These are phyloP conservation scores for Phalacrocorax carbo DNA, from an alignment of 2,113 vertebrate genomes.

Conservation along the genomic window DNA sequence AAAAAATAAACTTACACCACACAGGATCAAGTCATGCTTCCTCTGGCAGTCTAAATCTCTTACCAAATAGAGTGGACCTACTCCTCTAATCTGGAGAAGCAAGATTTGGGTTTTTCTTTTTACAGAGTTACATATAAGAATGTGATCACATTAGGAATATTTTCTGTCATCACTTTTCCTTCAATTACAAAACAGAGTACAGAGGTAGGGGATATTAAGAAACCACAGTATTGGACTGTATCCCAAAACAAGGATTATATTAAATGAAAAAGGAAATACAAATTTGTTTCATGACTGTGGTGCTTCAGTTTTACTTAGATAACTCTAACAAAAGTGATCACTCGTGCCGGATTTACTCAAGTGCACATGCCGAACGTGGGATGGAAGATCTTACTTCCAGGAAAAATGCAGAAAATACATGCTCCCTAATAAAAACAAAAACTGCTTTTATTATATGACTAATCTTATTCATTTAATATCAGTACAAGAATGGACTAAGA, in stretches of 20 bases:
- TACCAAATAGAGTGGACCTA: not conserved
- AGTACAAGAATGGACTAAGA: not conserved
- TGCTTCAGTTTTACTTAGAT: slow-evolving; percentile 16
- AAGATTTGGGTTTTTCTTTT: slow-evolving; percentile 2
- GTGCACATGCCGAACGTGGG: not conserved
- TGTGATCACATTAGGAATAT: slow-evolving; percentile 58
- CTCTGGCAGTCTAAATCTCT: not conserved
- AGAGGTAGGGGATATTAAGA: slow-evolving; percentile 47
- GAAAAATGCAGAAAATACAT: not conserved
- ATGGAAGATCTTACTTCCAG: not conserved
- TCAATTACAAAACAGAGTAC: slow-evolving; percentile 50
- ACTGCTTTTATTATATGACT: not conserved
- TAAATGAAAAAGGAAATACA: slow-evolving; percentile 31
- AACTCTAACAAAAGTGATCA: slow-evolving; percentile 18
- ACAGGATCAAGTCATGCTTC: not conserved
- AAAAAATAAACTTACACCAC: not conserved
- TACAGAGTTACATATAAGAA: slow-evolving; percentile 22
- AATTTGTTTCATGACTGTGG: not conserved
- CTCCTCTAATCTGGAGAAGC: not conserved
- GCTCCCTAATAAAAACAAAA: not conserved
- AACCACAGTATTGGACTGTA: slow-evolving; percentile 37
- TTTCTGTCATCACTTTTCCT: slow-evolving; percentile 56
- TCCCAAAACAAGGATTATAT: slow-evolving; percentile 54
- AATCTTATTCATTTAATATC: not conserved
- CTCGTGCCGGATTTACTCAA: not conserved